Evolutionary conservation across 1,140 invertebrate genomes (phyloP).

Genomic region (Drosophila lacteicornis): DNA sequence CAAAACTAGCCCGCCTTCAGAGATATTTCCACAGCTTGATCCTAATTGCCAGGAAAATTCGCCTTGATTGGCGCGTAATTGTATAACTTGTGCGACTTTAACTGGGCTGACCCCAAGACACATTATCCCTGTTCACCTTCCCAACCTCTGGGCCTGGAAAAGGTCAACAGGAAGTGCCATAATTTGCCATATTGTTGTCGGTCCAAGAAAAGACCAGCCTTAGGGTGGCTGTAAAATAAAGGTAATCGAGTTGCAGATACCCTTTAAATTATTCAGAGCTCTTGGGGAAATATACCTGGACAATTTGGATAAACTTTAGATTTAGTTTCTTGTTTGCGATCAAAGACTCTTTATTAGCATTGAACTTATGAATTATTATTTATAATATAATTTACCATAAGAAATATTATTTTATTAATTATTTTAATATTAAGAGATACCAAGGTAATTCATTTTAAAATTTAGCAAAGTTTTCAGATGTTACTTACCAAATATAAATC

Average conservation of each 20-base stretch:
- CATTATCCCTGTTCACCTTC: constrained; percentile 5
- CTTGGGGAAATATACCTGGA: too few relatives aligned
- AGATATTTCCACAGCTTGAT: constrained; percentile 14
- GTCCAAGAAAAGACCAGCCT: constrained; percentile 25
- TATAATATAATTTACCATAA: too few relatives aligned
- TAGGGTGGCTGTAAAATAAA: background rate
- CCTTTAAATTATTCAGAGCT: background rate
- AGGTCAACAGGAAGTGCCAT: constrained; percentile 78
- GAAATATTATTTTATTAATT: background rate
- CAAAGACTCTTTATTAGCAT: background rate
- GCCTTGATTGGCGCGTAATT: constrained; percentile 70
- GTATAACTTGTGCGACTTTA: constrained; percentile 69
- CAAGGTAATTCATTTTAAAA: background rate
- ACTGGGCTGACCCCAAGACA: constrained; percentile 42
- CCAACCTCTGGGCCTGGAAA: constrained; percentile 17
- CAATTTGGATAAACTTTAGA: background rate
- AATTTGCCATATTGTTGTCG: constrained; percentile 76
- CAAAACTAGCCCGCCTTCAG: constrained; percentile 33
- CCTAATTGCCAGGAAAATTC: constrained; percentile 55
- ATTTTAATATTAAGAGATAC: too few relatives aligned
- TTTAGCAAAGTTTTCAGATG: too few relatives aligned
- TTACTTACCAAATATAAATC: background rate
- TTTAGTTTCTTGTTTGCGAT: background rate
- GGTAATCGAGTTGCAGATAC: constrained; percentile 2
- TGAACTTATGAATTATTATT: background rate